Conservation (phyloP, 2,888 invertebrate genomes). For the Idaea dimidiata region DNA sequence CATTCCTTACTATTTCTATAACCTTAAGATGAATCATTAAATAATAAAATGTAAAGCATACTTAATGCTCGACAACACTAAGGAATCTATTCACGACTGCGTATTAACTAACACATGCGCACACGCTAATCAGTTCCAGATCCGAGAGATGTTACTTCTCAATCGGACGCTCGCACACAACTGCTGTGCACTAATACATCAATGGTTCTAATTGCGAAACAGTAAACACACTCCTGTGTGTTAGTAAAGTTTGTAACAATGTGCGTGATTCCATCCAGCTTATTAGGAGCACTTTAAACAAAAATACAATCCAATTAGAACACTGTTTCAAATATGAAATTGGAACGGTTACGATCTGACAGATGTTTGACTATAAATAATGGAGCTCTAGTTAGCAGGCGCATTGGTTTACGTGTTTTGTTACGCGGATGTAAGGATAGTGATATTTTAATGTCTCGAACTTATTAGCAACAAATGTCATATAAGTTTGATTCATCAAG, state of each 20-base stretch:
- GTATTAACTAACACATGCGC: slow-evolving; percentile 67
- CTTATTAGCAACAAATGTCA: slow-evolving; percentile 72
- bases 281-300: slow-evolving; percentile 75
- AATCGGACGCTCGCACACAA: slow-evolving; percentile 56
- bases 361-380: slow-evolving; percentile 77
- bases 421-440: slow-evolving; percentile 44
- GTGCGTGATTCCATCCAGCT: slow-evolving; percentile 66
- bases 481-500: slow-evolving; percentile 72
- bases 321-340: slow-evolving; percentile 71
- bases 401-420: slow-evolving; percentile 56
- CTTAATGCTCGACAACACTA: slow-evolving; percentile 76
- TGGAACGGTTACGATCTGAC: slow-evolving; percentile 74
- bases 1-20: slow-evolving; percentile 80
- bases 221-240: slow-evolving; percentile 72
- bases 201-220: slow-evolving; percentile 76
- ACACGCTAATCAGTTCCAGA: slow-evolving; percentile 74
- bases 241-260: slow-evolving; percentile 71
- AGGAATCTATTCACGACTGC: slow-evolving; percentile 65
- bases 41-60: slow-evolving; percentile 80
- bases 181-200: slow-evolving; percentile 61
- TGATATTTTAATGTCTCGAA: slow-evolving; percentile 67
- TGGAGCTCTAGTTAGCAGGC: slow-evolving; percentile 55
- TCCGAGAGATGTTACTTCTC: slow-evolving; percentile 64
- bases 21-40: slow-evolving; percentile 81
- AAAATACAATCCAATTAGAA: slow-evolving; percentile 79